Evolutionary conservation across 2,113 vertebrate genomes (phyloP).

Genomic region (Panurus biarmicus): DNA sequence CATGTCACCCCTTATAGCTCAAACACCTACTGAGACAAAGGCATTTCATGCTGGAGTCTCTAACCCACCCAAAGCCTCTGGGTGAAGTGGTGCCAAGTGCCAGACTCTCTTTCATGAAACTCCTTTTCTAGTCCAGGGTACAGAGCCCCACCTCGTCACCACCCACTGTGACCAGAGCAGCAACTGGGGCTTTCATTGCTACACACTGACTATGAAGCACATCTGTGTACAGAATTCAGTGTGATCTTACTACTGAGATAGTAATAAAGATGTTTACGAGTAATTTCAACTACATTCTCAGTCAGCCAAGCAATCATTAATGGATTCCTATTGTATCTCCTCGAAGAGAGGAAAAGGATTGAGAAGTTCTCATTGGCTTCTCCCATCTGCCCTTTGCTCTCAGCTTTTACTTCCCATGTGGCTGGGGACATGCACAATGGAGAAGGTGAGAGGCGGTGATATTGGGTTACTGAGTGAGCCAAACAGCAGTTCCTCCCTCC

Average conservation of each 20-base stretch:
- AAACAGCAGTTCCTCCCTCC: conserved; percentile 76
- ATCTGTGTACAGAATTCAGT: conserved; percentile 75
- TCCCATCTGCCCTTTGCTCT: conserved; percentile 71
- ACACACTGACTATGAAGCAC: conserved; percentile 74
- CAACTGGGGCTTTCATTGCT: conserved; percentile 64
- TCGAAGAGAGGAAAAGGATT: conserved; percentile 70
- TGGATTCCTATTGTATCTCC: conserved; percentile 75
- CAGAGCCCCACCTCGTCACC: conserved; percentile 45
- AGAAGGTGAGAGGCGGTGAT: conserved; percentile 74
- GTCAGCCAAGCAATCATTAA: conserved; percentile 79
- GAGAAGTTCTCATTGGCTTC: conserved; percentile 74
- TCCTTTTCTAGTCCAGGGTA: conserved; percentile 52
- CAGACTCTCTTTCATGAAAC: conserved; percentile 56
- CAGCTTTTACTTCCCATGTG: conserved; percentile 71
- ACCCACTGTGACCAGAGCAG: conserved; percentile 58
- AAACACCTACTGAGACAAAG: conserved; percentile 61
- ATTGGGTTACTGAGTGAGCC: conserved; percentile 70
- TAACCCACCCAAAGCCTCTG: conserved; percentile 51
- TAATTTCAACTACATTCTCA: conserved; percentile 79
- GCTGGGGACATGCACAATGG: conserved; percentile 74
- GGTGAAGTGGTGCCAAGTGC: conserved; percentile 50
- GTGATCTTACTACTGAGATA: conserved; percentile 74
- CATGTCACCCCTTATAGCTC: conserved; percentile 27
- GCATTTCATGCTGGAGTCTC: conserved; percentile 66
- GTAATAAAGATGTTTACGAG: conserved; percentile 74